Evolutionary conservation across 2,113 vertebrate species (phyloP), one percentile per base, ranked within the genome.

Genomic region (Trachemys scripta): DNA sequence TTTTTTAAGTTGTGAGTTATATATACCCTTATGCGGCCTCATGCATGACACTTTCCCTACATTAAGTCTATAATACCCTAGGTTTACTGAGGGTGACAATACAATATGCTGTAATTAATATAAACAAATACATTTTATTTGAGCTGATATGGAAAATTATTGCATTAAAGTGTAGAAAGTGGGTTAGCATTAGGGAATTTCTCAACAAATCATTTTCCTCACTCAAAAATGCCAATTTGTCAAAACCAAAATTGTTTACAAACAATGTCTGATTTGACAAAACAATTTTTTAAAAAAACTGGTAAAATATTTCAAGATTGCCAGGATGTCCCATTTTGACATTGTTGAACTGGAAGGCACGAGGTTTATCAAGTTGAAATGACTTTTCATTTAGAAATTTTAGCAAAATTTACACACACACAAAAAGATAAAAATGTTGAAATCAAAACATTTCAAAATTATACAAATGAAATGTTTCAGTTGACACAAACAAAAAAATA

Each of bases 11-110:
- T 89, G 95, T 51, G 85, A 93, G 92, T 93, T 94, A 93, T 72
- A 38, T 87, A 80, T 81, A 91, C 53, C 87, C 82, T 95, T 97
- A 49, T 95, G 62, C 54, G 27, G 78, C 78, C 82, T 72, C 75
- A 62, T 85, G 87, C 95, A 87, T 92, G 94, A 97, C 93, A 80
- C 84, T 94, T 96, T 69, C 95, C 80, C 90, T 96, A 84, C 62
- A 49, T 89, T 51, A 87, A 11, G 62, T 83, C 79, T 90, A 53
- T 59, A 87, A 95, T 12, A 94, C 88, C 87, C 86, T 93, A 1
- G 0, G 27, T 85, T 96, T 84, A 96, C 82, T 88, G 53, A 96
- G 92, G 2, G 59, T 94, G 93, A 97, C 92, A 96, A 91, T 90
- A 76, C 80, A 82, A 88, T 89, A 54, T 35, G 89, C 82, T 84